phyloP scores from a whole-genome alignment of 2,888 invertebrate species.

The Agriopis aurantiaria region DNA sequence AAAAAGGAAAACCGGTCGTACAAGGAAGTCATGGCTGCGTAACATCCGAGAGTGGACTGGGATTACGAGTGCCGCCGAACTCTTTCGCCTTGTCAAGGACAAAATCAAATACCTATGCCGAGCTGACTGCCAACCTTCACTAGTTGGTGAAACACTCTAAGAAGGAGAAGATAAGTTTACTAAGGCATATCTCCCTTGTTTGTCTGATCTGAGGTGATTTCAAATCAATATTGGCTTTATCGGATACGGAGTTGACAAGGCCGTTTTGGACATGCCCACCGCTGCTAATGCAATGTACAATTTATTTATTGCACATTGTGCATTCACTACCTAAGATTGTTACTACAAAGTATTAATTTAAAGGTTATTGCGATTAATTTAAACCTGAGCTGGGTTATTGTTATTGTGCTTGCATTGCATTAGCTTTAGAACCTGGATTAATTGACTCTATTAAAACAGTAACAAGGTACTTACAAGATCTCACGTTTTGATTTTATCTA shows the following conservation, averaged over 20 bases:
- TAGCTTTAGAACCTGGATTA: conserved; percentile 11
- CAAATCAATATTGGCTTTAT: conserved; percentile 39
- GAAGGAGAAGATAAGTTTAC: too few relatives aligned
- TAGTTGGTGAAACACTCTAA: too few relatives aligned
- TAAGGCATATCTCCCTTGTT: too few relatives aligned
- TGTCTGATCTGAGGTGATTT: conserved; percentile 13
- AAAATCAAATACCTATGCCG: too few relatives aligned
- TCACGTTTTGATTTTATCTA: conserved; percentile 26
- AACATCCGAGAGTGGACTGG: too few relatives aligned
- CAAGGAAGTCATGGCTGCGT: too few relatives aligned
- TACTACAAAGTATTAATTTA: conserved; percentile 35
- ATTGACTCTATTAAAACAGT: conserved; percentile 20
- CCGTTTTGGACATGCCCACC: conserved; percentile 37
- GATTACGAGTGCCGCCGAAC: too few relatives aligned
- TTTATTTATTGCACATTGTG: conserved; percentile 45
- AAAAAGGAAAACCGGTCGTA: too few relatives aligned
- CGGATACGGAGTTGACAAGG: conserved; percentile 39
- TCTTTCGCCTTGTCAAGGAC: too few relatives aligned
- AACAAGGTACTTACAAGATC: conserved; percentile 7
- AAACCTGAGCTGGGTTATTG: conserved; percentile 24
- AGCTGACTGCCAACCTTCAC: too few relatives aligned
- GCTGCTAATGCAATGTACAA: conserved; percentile 34
- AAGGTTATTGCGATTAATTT: conserved; percentile 40
- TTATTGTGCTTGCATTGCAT: conserved; percentile 14
- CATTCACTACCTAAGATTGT: conserved; percentile 29